phyloP scores from a whole-genome alignment of 2,113 vertebrate genomes.

The Bothrops jararaca region DNA sequence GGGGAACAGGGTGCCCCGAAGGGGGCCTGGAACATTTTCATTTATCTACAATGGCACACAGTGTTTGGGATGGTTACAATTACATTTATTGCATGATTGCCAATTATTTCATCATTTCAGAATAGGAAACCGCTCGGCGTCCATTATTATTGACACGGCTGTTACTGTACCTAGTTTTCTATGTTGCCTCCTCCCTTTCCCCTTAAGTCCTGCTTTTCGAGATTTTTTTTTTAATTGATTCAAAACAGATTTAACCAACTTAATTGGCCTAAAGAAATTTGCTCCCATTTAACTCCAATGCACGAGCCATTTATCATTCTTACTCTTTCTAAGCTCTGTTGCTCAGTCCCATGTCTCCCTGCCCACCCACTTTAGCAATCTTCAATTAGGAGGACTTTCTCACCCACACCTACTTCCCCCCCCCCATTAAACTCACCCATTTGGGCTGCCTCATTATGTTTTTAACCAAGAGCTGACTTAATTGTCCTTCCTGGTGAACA shows the following conservation, averaged over 20 bases:
- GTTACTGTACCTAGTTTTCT: not conserved
- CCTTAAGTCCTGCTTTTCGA: slow-evolving; percentile 15
- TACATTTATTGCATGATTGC: slow-evolving; percentile 48
- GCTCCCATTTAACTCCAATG: slow-evolving; percentile 70
- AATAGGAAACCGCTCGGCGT: slow-evolving; percentile 51
- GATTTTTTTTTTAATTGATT: slow-evolving; percentile 47
- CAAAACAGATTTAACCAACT: slow-evolving; percentile 45
- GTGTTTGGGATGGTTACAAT: slow-evolving; percentile 29
- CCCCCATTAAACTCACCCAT: not conserved
- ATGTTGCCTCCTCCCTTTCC: not conserved
- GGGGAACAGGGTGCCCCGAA: slow-evolving; percentile 20
- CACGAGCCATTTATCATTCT: slow-evolving; percentile 73
- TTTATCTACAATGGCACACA: slow-evolving; percentile 41
- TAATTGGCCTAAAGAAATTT: slow-evolving; percentile 72
- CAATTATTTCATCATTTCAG: slow-evolving; percentile 57
- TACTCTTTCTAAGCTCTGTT: not conserved
- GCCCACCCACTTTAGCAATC: not conserved
- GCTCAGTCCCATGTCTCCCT: not conserved
- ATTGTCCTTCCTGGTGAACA: not conserved
- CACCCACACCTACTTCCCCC: not conserved
- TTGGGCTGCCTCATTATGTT: not conserved
- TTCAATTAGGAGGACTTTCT: not conserved
- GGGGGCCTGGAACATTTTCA: slow-evolving; percentile 41
- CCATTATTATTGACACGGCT: slow-evolving; percentile 43
- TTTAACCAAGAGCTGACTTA: not conserved